phyloP scores from a whole-genome alignment of 2,797 vertebrate species.

The Siniperca undulata region DNA sequence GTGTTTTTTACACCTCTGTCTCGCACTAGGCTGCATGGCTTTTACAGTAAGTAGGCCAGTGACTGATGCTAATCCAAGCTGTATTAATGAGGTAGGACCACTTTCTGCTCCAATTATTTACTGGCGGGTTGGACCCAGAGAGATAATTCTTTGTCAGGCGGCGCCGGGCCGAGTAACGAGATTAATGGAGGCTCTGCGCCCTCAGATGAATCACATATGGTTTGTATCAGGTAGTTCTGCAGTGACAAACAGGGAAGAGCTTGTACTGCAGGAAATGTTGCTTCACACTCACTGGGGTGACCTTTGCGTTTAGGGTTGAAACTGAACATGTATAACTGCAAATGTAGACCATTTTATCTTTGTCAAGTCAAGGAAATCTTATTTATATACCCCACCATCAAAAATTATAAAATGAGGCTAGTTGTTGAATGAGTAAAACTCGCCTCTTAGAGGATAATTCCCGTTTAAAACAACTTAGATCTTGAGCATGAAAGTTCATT shows the following conservation, averaged over 20 bases:
- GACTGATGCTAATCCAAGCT: constrained; percentile 73
- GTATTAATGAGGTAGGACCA: constrained; percentile 78
- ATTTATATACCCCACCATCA: not conserved
- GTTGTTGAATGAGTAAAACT: not conserved
- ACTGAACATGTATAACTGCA: not conserved
- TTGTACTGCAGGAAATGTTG: not conserved
- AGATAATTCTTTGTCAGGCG: constrained; percentile 75
- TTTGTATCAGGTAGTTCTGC: constrained; percentile 50
- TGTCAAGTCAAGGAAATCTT: not conserved
- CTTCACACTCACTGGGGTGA: not conserved
- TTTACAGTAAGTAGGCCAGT: constrained; percentile 73
- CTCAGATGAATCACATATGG: constrained; percentile 74
- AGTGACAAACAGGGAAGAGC: constrained; percentile 37
- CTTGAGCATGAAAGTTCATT: no score
- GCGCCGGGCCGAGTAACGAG: constrained; percentile 61
- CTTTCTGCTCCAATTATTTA: constrained; percentile 85
- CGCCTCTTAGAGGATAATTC: not conserved
- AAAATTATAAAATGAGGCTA: no score
- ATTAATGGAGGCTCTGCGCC: constrained; percentile 72
- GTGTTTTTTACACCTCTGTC: constrained; percentile 39
- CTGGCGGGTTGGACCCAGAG: constrained; percentile 63
- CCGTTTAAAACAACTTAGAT: no score
- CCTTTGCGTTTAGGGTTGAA: not conserved
- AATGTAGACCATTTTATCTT: not conserved
- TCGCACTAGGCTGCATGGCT: constrained; percentile 5